Conservation (phyloP, 2,888 invertebrate species). For the Eristalis arbustorum region DNA sequence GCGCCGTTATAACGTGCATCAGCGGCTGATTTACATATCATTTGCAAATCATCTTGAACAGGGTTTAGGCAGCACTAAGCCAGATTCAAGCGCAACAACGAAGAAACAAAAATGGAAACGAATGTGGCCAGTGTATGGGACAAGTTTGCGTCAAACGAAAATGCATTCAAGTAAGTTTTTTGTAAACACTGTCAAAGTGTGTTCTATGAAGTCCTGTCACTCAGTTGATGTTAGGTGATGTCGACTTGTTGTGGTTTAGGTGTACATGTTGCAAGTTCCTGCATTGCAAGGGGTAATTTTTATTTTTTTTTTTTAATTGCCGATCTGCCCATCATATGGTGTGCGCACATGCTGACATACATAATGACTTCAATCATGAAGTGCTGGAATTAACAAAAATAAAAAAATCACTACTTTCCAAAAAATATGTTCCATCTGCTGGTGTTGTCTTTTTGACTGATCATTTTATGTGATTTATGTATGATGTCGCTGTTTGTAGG, state of each 20-base stretch:
- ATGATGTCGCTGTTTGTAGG: too few species aligned
- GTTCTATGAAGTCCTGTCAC: neutral
- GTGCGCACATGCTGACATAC: too few species aligned
- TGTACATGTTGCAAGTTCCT: too few species aligned
- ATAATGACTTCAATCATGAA: too few species aligned
- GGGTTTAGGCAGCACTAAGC: conserved; percentile 10
- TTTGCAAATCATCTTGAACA: neutral
- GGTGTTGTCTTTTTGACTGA: too few species aligned
- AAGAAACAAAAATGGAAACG: conserved; percentile 41
- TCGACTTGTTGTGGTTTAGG: neutral
- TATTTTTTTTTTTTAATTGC: too few species aligned
- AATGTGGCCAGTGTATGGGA: conserved; percentile 26
- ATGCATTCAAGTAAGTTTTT: conserved; percentile 39
- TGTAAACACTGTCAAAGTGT: neutral
- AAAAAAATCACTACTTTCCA: too few species aligned
- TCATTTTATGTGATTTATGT: too few species aligned
- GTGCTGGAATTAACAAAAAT: too few species aligned
- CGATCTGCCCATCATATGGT: too few species aligned
- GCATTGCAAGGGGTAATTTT: too few species aligned
- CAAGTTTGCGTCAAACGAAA: conserved; percentile 10
- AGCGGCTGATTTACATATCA: neutral
- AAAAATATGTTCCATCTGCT: too few species aligned
- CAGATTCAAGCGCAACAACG: conserved; percentile 28
- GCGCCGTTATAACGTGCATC: neutral
- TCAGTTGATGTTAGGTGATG: neutral